phyloP scores from a whole-genome alignment of 2,888 invertebrate genomes.

The Thereva nobilitata region DNA sequence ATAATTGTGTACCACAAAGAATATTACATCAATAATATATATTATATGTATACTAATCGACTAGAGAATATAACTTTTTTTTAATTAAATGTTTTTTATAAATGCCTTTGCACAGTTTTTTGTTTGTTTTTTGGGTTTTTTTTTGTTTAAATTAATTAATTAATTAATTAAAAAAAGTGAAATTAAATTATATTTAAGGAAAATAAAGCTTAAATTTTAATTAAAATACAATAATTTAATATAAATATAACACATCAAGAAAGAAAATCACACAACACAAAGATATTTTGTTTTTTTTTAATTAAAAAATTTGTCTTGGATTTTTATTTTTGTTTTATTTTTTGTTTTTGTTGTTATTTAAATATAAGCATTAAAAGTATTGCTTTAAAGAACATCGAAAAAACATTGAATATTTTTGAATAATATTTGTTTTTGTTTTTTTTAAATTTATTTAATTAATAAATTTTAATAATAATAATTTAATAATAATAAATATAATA shows the following conservation, averaged over 20 bases:
- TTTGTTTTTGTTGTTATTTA: not conserved
- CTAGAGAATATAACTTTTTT: not conserved
- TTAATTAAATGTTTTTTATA: not conserved
- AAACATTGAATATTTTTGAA: too few relatives aligned
- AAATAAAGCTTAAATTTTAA: not conserved
- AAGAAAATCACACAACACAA: not conserved
- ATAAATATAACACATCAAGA: not conserved
- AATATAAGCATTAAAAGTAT: too few relatives aligned
- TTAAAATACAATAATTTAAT: not conserved
- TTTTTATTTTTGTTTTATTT: not conserved
- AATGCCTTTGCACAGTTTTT: too few relatives aligned
- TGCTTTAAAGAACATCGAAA: too few relatives aligned
- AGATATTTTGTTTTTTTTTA: not conserved
- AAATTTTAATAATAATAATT: conserved; percentile 13
- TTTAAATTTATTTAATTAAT: not conserved
- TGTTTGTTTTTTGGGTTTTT: too few relatives aligned
- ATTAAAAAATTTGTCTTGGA: not conserved
- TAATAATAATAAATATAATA: conserved; percentile 11
- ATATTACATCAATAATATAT: conserved; percentile 14
- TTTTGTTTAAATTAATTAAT: not conserved
- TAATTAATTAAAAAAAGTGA: not conserved
- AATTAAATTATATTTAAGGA: not conserved
- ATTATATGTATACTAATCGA: too few relatives aligned
- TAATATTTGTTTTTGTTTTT: too few relatives aligned
- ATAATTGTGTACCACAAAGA: conserved; percentile 17